Evolutionary conservation across 2,113 vertebrate genomes (phyloP).

Genomic region (Corydoras maculifer): DNA sequence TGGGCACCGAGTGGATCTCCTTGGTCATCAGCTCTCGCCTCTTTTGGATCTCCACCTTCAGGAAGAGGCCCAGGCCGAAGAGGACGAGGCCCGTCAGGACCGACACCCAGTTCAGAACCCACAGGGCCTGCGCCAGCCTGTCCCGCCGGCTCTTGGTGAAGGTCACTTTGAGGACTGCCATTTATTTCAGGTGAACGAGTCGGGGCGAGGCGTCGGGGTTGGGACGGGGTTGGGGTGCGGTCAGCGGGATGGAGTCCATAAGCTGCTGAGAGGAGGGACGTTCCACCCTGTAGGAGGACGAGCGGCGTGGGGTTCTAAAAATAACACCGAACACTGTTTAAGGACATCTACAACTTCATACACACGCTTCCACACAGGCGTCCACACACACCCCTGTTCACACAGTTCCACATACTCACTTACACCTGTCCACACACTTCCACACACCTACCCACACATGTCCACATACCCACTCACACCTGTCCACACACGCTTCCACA

Average conservation of each 20-base stretch:
- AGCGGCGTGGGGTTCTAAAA: slow-evolving; percentile 3
- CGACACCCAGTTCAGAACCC: slow-evolving; percentile 84
- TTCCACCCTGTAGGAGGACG: slow-evolving; percentile 25
- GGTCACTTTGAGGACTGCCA: slow-evolving; percentile 79
- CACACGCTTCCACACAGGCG: no score
- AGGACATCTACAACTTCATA: no score
- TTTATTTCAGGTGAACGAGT: slow-evolving; percentile 35
- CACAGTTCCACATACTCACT: no score
- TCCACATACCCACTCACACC: no score
- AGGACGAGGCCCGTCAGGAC: slow-evolving; percentile 73
- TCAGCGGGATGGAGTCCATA: slow-evolving; percentile 29
- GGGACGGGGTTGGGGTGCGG: not conserved
- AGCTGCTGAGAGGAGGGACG: slow-evolving; percentile 47
- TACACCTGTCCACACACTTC: no score
- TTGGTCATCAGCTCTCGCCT: slow-evolving; percentile 76
- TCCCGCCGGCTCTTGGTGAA: slow-evolving; percentile 74
- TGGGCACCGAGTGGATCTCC: slow-evolving; percentile 68
- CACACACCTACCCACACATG: no score
- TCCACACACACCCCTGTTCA: no score
- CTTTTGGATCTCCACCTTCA: slow-evolving; percentile 78
- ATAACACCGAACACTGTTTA: not conserved
- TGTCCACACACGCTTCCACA: no score
- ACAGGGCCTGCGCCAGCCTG: slow-evolving; percentile 76
- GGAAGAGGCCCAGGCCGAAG: slow-evolving; percentile 76
- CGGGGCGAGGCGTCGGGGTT: not conserved